phyloP scores from a whole-genome alignment of 2,113 vertebrate species.

The Catharus minimus region DNA sequence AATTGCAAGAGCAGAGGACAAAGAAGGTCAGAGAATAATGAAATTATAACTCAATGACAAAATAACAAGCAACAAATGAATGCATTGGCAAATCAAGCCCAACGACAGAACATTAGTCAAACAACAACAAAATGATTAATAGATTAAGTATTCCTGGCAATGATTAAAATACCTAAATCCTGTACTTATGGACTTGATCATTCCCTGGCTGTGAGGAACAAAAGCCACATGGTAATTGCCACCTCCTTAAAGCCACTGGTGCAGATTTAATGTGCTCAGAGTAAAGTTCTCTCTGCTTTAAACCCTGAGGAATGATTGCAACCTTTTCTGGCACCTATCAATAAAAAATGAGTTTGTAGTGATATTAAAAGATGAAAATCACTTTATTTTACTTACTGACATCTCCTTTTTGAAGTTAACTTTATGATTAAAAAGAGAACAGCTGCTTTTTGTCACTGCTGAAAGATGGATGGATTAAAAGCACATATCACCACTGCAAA shows the following conservation, averaged over 20 bases:
- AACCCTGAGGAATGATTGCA: neutral
- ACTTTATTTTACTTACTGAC: constrained; percentile 16
- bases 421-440: constrained; percentile 15
- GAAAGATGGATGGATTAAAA: constrained; percentile 50
- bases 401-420: constrained; percentile 52
- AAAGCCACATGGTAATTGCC: neutral
- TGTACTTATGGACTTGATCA: neutral
- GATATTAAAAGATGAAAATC: constrained; percentile 45
- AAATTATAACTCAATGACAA: constrained; percentile 36
- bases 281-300: neutral
- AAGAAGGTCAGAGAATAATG: constrained; percentile 41
- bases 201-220: neutral
- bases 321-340: constrained; percentile 14
- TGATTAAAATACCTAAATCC: constrained; percentile 1
- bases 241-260: neutral
- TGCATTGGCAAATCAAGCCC: constrained; percentile 1
- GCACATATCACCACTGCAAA: neutral
- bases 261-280: neutral
- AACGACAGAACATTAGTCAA: constrained; percentile 1
- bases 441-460: constrained; percentile 5
- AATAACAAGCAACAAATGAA: constrained; percentile 21
- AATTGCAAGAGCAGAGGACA: neutral
- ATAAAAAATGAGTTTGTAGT: constrained; percentile 44
- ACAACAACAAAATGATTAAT: constrained; percentile 46
- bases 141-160: neutral